phyloP scores from a whole-genome alignment of 2,797 vertebrate species.

The Hephaestus fuliginosus region DNA sequence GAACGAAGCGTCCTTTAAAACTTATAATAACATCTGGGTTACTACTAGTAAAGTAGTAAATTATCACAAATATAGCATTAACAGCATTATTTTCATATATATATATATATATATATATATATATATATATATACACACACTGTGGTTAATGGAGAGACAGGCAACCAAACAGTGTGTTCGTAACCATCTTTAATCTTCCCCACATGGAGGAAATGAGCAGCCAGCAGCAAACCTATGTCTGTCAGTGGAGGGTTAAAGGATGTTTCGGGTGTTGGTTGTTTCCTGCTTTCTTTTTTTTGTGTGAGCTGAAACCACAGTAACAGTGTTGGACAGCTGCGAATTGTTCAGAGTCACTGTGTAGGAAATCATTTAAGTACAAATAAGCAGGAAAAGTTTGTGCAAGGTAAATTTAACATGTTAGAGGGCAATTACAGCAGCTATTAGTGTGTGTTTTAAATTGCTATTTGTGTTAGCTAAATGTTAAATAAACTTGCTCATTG shows the following conservation, averaged over 20 bases:
- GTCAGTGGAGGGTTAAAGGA: not conserved
- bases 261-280: conserved; percentile 15
- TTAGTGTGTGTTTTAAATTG: not conserved
- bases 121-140: not conserved
- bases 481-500: conserved; percentile 4
- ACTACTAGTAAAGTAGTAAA: not conserved
- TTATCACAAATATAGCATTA: not conserved
- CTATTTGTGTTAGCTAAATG: not conserved
- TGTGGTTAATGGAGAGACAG: not conserved
- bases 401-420: not conserved
- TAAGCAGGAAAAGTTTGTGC: not conserved
- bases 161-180: not conserved
- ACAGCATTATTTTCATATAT: not conserved
- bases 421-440: not conserved
- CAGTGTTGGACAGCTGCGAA: not conserved
- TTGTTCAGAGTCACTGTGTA: not conserved
- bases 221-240: conserved; percentile 12
- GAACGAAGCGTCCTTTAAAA: not conserved
- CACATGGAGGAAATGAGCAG: not conserved
- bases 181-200: conserved; percentile 4
- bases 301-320: conserved; percentile 7
- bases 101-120: no score
- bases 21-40: not conserved
- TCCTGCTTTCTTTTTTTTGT: conserved; percentile 23
- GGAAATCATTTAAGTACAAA: not conserved